Percentiles rank a stretch among this genome's conserved stretches.
Conservation (phyloP, 2,797 vertebrate species). For the Pangasius krempfi region DNA sequence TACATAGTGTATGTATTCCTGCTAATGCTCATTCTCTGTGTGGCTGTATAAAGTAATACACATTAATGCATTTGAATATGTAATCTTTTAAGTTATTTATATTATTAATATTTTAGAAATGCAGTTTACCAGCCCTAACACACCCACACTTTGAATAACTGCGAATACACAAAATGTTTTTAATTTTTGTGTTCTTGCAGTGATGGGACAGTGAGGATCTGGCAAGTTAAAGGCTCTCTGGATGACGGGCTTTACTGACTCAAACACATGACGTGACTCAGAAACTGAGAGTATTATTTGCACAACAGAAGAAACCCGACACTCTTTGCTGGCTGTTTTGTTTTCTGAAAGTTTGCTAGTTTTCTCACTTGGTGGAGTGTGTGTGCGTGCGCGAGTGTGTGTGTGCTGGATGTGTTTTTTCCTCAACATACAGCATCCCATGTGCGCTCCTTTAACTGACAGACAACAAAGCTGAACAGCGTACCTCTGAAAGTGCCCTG, state of each 20-base stretch:
- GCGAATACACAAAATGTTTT: not conserved
- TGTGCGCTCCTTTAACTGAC: not conserved
- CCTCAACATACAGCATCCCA: not conserved
- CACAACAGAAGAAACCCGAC: not conserved
- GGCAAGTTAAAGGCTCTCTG: conserved; percentile 84
- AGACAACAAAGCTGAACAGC: not conserved
- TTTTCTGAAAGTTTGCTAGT: not conserved
- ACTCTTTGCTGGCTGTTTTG: not conserved
- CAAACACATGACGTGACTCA: not conserved
- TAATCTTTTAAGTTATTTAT: not conserved
- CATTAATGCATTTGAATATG: not conserved
- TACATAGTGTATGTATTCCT: not conserved
- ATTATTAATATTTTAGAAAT: not conserved
- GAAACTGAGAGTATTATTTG: not conserved
- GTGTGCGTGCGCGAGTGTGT: not conserved
- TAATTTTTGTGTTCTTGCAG: conserved; percentile 68
- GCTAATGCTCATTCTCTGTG: not conserved
- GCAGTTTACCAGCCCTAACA: not conserved
- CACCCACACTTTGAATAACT: not conserved
- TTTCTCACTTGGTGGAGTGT: not conserved
- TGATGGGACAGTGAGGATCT: conserved; percentile 94
- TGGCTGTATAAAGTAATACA: not conserved
- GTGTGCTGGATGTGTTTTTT: not conserved
- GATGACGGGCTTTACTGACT: conserved; percentile 77
- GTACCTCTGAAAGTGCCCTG: conserved; percentile 4